Evolutionary conservation across 2,113 vertebrate genomes (phyloP), one percentile per base, ranked within the genome.

Genomic region (Halichoerus grypus): DNA sequence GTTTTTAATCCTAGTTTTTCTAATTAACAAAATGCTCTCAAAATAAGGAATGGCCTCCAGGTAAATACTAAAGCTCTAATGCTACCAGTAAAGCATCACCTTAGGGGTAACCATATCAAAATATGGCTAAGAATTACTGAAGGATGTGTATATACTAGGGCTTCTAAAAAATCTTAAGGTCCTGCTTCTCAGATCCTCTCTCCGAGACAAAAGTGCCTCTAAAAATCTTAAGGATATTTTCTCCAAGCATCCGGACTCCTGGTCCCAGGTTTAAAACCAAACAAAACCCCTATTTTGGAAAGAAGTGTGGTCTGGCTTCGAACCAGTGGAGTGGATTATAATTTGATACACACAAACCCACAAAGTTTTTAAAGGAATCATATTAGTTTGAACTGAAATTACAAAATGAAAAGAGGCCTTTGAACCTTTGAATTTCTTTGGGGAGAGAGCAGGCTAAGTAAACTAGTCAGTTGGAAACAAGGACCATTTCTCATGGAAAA

Each of bases 321-420:
- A 22, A 82, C 33, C 33, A 81, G 21, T 81, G 36, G 9, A 76
- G 13, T 69, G 5, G 16, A 91, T 91, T 90, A 61, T 63, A 82
- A 94, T 76, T 87, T 46, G 36, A 94, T 76, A 90, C 36, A 93
- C 18, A 51, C 5, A 79, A 90, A 90, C 26, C 69, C 57, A 82
- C 36, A 55, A 80, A 63, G 9, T 33, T 79, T 89, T 93, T 22
- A 65, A 86, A 93, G 39, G 51, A 93, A 87, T 95, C 76, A 22
- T 96, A 69, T 69, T 76, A 61, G n/a, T 69, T 71, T 76, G 33
- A 93, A 76, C 13, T 61, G 65, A 67, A n/a, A 87, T 91, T 74
- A 74, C 19, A 67, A 51, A 91, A 67, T 80, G 42, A 84, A 94
- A 92, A 92, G 33, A 74, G 4, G 10, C 5, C 14, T 82, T 74